Evolutionary conservation across 2,797 vertebrate genomes (phyloP).

Genomic region (Cottoperca gobio): DNA sequence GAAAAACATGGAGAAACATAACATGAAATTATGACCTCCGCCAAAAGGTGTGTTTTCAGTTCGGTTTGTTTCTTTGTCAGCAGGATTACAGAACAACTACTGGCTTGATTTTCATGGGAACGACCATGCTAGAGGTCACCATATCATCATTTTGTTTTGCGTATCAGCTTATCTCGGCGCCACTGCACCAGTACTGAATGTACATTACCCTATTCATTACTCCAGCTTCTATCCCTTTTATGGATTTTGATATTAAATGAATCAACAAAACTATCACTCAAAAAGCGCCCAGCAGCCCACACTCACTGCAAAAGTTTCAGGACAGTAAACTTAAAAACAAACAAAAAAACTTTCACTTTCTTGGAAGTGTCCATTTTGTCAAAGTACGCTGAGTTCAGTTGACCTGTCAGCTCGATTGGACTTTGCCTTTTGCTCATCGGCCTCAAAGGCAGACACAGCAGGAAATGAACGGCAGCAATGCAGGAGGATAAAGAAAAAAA

Average conservation of each 20-base stretch:
- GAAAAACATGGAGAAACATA: neutral
- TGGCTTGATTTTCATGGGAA: too few species aligned
- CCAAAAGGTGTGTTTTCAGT: too few species aligned
- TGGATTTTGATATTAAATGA: slow-evolving; percentile 58
- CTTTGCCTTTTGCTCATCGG: slow-evolving; percentile 39
- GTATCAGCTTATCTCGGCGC: slow-evolving; percentile 7
- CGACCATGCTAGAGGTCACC: too few species aligned
- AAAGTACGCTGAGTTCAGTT: slow-evolving; percentile 42
- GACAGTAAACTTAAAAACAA: slow-evolving; percentile 18
- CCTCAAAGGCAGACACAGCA: slow-evolving; percentile 23
- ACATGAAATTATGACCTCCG: neutral
- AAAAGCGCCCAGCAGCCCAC: slow-evolving; percentile 22
- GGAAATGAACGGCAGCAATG: slow-evolving; percentile 28
- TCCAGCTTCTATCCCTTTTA: slow-evolving; percentile 12
- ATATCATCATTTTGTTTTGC: neutral
- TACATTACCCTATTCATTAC: slow-evolving; percentile 38
- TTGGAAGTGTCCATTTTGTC: slow-evolving; percentile 53
- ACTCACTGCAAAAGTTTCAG: slow-evolving; percentile 33
- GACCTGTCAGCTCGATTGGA: slow-evolving; percentile 57
- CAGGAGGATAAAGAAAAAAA: slow-evolving; percentile 24
- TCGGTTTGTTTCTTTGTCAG: too few species aligned
- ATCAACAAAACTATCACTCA: slow-evolving; percentile 64
- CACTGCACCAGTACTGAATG: slow-evolving; percentile 22
- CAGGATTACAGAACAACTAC: too few species aligned
- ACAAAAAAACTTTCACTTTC: slow-evolving; percentile 9